These are phyloP conservation scores for Meloidogyne floridensis DNA, from an alignment of 1,140 invertebrate genomes.

Conservation along the genomic window DNA sequence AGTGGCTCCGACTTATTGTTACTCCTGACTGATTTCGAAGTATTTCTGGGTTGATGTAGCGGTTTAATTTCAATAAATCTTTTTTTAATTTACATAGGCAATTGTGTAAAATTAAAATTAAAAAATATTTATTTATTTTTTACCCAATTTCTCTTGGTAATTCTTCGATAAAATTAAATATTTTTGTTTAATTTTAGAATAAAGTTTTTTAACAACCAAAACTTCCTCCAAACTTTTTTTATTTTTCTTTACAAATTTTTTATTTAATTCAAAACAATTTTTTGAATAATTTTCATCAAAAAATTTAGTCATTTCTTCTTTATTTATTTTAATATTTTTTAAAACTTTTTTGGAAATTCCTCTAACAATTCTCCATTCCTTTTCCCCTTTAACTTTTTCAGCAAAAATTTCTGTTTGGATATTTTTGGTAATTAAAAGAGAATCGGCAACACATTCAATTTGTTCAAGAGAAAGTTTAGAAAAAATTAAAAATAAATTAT, in stretches of 20 bases:
- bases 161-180: background rate
- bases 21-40: too few species aligned
- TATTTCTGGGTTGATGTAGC: too few species aligned
- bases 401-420: background rate
- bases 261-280: slow-evolving; percentile 3
- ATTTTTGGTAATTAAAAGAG: background rate
- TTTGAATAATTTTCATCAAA: background rate
- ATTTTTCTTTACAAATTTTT: slow-evolving; percentile 2
- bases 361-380: background rate
- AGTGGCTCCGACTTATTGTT: too few species aligned
- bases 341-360: background rate
- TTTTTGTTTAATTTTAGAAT: background rate
- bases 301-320: background rate
- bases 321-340: slow-evolving; percentile 10
- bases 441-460: background rate
- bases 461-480: background rate
- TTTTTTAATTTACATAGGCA: too few species aligned
- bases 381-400: background rate
- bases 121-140: background rate
- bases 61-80: too few species aligned
- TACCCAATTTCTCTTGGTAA: background rate
- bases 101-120: too few species aligned
- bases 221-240: background rate
- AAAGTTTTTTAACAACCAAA: background rate
- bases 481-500: background rate